Base-by-base conservation (phyloP, 2,888 invertebrate genomes). In the Calliphora vomitoria region DNA sequence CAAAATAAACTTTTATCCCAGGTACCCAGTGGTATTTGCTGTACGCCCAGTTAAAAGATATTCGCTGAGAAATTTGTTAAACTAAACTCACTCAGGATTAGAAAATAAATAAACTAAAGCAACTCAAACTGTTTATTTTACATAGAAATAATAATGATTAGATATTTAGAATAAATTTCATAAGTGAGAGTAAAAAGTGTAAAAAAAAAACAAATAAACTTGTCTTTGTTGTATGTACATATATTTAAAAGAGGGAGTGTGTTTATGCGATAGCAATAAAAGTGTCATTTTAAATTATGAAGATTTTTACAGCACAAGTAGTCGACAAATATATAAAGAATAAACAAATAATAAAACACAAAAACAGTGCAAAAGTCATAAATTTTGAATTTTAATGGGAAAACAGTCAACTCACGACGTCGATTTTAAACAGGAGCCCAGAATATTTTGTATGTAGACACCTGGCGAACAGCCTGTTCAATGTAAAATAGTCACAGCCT, bases 371-470 rank as follows among this genome's bases (percentile, higher is more conserved):
- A 64, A 69, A 68, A 78, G 85, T 75, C 58, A 90, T 90, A 90
- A 90, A 90, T 93, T 91, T 92, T 89, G 82, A 88, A 90, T 91
- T 92, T 93, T 92, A 91, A 93, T 93, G 92, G 90, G 92, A 93
- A 92, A 93, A 92, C 92, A 93, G 93, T 93, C 93, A 93, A 92
- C 92, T 92, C 91, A 91, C 92, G 91, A 93, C 92, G 93, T 92
- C 91, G 91, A 89, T 91, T 92, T 91, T 87, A 82, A 92, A 74
- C 90, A 92, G 93, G 93, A 76, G 81, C 87, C 0, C 93, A 93
- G 91, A 53, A 85, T 66, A 31, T 60, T 44, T 4, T 31, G 35
- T 3, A 20, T 20, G 58, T 35, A n/a, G 35, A 53, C 38, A 20
- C 8, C 20, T 38, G 55, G 58, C 35, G 31, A 66, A 44, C 8